Conservation (phyloP, 2,797 vertebrate species). For the Rhinogobio ventralis region DNA sequence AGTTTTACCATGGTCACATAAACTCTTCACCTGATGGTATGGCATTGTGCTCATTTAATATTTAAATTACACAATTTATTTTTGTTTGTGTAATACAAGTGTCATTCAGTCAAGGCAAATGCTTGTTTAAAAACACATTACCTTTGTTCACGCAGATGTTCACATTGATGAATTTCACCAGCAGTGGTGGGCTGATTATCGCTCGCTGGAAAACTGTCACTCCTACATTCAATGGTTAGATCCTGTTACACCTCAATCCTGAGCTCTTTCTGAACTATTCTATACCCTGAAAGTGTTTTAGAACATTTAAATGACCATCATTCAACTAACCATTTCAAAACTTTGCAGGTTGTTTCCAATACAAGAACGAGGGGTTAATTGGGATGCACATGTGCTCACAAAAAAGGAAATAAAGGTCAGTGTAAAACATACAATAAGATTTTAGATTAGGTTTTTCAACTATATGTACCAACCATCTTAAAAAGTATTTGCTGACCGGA, state of each 20-base stretch:
- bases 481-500: not conserved
- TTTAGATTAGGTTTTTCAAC: not conserved
- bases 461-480: not conserved
- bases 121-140: not conserved
- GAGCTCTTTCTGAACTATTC: not conserved
- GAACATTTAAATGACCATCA: not conserved
- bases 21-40: conserved; percentile 81
- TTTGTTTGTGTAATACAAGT: not conserved
- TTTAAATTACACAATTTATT: not conserved
- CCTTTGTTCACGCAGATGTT: conserved; percentile 71
- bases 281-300: not conserved
- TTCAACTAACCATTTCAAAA: not conserved
- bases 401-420: conserved; percentile 83
- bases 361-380: conserved; percentile 89
- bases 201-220: conserved; percentile 83
- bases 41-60: conserved; percentile 23
- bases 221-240: conserved; percentile 94
- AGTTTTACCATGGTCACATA: conserved; percentile 84
- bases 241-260: not conserved
- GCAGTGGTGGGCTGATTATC: conserved; percentile 75
- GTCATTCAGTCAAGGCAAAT: not conserved
- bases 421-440: not conserved
- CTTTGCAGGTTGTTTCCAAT: conserved; percentile 90
- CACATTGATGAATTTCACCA: conserved; percentile 78
- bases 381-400: conserved; percentile 78